Evolutionary conservation across 2,888 invertebrate genomes (phyloP).

Genomic region (Halocaridina rubra): DNA sequence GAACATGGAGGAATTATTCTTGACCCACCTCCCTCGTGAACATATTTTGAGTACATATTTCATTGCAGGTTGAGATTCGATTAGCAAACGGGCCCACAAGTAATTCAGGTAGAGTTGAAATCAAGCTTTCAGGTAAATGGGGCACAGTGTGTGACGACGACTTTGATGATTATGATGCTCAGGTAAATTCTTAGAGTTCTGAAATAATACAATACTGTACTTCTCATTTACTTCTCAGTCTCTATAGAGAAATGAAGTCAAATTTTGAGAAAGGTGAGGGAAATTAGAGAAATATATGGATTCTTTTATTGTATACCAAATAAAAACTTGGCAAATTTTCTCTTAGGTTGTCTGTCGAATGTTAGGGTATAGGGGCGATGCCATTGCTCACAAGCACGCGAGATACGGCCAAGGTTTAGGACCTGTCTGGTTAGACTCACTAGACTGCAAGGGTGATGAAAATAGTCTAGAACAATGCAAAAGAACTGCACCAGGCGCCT

Average conservation of each 20-base stretch:
- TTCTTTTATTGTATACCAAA: neutral
- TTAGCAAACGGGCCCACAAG: constrained; percentile 72
- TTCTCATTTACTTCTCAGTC: too few species aligned
- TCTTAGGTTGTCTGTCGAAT: constrained; percentile 69
- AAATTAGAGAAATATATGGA: too few species aligned
- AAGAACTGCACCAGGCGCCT: constrained; percentile 77
- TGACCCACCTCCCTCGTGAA: too few species aligned
- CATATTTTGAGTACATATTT: too few species aligned
- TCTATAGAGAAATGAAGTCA: too few species aligned
- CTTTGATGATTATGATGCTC: constrained; percentile 76
- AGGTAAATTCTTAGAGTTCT: too few species aligned
- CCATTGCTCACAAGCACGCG: constrained; percentile 68
- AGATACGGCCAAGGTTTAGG: constrained; percentile 70
- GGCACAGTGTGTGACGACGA: constrained; percentile 86
- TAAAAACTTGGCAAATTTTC: too few species aligned
- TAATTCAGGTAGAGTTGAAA: constrained; percentile 78
- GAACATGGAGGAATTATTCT: too few species aligned
- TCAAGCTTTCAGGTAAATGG: constrained; percentile 78
- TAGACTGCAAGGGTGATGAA: constrained; percentile 78
- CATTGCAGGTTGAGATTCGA: constrained; percentile 74
- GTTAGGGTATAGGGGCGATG: constrained; percentile 67
- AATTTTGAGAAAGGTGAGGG: too few species aligned
- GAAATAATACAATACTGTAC: too few species aligned
- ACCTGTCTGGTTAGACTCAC: constrained; percentile 79
- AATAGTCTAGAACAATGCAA: constrained; percentile 75